Conservation (phyloP, 2,797 vertebrate species). For the Enteromius mattozi region DNA sequence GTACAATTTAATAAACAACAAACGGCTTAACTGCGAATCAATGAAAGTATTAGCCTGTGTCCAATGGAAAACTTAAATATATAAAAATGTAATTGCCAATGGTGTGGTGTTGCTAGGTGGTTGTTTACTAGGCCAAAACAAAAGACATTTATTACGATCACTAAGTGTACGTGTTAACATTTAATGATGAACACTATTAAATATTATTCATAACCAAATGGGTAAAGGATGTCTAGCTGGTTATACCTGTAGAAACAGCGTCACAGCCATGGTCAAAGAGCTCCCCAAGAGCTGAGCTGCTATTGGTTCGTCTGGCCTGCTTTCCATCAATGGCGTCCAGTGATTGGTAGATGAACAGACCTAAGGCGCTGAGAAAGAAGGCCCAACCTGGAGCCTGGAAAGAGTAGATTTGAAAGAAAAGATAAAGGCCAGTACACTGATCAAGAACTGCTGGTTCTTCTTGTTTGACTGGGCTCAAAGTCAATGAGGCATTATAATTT, state of each 20-base stretch:
- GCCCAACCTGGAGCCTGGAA: slow-evolving; percentile 90
- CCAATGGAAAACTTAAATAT: not conserved
- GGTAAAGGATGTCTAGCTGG: not conserved
- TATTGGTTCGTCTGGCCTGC: slow-evolving; percentile 95
- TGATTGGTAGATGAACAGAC: slow-evolving; percentile 96
- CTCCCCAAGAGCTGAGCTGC: slow-evolving; percentile 92
- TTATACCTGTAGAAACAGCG: slow-evolving; percentile 93
- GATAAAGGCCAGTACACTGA: not conserved
- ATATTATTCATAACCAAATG: not conserved
- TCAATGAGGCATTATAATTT: not conserved
- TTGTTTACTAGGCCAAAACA: not conserved
- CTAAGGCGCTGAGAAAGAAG: slow-evolving; percentile 87
- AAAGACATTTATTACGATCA: not conserved
- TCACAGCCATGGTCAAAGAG: slow-evolving; percentile 99
- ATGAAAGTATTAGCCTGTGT: not conserved
- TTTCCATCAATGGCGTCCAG: slow-evolving; percentile 98
- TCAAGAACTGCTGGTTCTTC: slow-evolving; percentile 13
- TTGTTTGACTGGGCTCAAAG: slow-evolving; percentile 18
- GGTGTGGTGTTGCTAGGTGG: not conserved
- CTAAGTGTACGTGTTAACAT: not conserved
- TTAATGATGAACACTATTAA: not conserved
- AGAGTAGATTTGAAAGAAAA: slow-evolving; percentile 39
- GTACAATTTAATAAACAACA: not conserved
- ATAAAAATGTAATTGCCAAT: not conserved
- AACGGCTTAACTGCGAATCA: not conserved